These are phyloP conservation scores for Phenganax subtilis DNA, from an alignment of 92 coral and sea anemone genomes.

Conservation along the genomic window DNA sequence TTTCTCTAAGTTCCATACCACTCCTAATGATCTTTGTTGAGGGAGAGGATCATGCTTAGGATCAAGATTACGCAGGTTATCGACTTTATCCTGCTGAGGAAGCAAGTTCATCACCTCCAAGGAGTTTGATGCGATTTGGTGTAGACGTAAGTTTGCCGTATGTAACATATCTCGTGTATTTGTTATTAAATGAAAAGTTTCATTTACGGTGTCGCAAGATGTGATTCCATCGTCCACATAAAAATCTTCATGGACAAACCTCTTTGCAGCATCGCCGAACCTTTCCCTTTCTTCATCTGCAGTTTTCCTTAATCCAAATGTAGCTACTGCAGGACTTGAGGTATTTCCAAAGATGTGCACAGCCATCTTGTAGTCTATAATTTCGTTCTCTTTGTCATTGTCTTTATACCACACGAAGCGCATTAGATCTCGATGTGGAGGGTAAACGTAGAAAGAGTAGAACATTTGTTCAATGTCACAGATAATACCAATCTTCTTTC, in stretches of 20 bases:
- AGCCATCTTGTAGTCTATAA: not conserved
- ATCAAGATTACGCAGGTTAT: slow-evolving; percentile 43
- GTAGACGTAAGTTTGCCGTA: slow-evolving; percentile 41
- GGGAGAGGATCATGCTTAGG: slow-evolving; percentile 39
- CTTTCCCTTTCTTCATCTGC: slow-evolving; percentile 36
- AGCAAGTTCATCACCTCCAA: slow-evolving; percentile 23
- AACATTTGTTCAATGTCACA: slow-evolving; percentile 58
- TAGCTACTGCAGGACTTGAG: slow-evolving; percentile 43
- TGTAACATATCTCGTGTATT: slow-evolving; percentile 38
- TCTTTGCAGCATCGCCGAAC: slow-evolving; percentile 3
- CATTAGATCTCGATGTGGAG: slow-evolving; percentile 45
- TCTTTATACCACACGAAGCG: slow-evolving; percentile 11
- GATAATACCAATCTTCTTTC: slow-evolving; percentile 49
- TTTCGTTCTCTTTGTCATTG: slow-evolving; percentile 3
- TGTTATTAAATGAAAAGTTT: slow-evolving; percentile 32
- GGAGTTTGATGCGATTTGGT: not conserved
- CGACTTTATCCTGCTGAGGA: not conserved
- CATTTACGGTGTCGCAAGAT: slow-evolving; percentile 37
- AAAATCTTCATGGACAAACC: slow-evolving; percentile 13
- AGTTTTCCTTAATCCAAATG: slow-evolving; percentile 38
- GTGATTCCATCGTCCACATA: slow-evolving; percentile 45
- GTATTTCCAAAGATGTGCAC: slow-evolving; percentile 35
- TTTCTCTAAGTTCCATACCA: slow-evolving; percentile 35
- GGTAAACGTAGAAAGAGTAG: slow-evolving; percentile 48
- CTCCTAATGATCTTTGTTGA: slow-evolving; percentile 37